A percentile compares a stretch with the other conserved stretches of the same genome.
Evolutionary conservation across 2,113 vertebrate species (phyloP).

Genomic region (Emydura subglobosa): DNA sequence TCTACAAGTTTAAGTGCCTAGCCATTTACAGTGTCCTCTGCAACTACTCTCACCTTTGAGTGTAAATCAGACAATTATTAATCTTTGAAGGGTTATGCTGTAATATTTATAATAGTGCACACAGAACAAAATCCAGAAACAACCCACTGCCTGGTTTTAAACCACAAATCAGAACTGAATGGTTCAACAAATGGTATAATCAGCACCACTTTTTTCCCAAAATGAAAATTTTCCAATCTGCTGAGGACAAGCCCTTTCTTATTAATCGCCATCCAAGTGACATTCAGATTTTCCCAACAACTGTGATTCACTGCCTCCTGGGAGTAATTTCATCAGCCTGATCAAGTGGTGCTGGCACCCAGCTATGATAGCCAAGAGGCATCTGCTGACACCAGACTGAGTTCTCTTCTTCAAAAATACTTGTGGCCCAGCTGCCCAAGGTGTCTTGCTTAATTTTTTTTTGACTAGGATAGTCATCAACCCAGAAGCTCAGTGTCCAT

Average conservation of each 20-base stretch:
- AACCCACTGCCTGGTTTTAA: background rate
- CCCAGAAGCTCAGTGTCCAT: background rate
- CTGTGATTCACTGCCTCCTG: background rate
- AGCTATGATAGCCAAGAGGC: background rate
- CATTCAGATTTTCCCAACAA: background rate
- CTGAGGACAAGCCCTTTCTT: background rate
- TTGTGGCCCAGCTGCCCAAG: background rate
- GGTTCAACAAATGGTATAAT: background rate
- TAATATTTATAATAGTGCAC: background rate
- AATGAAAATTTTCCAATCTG: background rate
- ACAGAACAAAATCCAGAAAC: background rate
- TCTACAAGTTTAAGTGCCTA: background rate
- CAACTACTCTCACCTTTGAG: background rate
- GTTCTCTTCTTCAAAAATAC: background rate
- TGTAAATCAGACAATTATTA: background rate
- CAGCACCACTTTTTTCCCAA: background rate
- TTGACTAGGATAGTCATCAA: background rate
- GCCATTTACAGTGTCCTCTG: background rate
- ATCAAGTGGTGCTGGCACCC: background rate
- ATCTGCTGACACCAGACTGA: background rate
- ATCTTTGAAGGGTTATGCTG: background rate
- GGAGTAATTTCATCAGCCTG: background rate
- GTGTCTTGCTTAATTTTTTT: fast-evolving
- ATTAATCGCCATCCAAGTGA: background rate
- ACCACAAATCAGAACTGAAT: background rate